These are phyloP conservation scores for Seriola dumerili DNA, from an alignment of 2,113 vertebrate species.

Conservation along the genomic window DNA sequence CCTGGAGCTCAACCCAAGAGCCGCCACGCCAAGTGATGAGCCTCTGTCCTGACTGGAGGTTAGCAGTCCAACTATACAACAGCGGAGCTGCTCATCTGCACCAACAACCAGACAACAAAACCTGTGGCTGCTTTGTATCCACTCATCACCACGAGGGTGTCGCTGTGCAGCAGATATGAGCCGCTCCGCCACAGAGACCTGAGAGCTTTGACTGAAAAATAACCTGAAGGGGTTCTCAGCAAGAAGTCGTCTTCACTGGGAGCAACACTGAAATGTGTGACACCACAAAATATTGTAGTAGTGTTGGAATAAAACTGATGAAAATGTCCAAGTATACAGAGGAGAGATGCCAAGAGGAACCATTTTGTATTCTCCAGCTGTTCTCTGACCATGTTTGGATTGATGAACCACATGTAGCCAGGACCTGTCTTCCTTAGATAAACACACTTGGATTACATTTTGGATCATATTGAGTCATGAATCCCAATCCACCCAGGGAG, in stretches of 20 bases:
- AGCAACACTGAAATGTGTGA: background rate
- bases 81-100: slow-evolving; percentile 23
- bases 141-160: background rate
- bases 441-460: background rate
- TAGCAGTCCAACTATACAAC: background rate
- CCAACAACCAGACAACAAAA: background rate
- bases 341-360: background rate
- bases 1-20: slow-evolving; percentile 47
- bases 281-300: background rate
- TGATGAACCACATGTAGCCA: background rate
- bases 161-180: slow-evolving; percentile 4
- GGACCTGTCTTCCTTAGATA: background rate
- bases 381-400: slow-evolving; percentile 8
- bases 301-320: too few species aligned
- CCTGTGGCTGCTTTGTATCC: background rate
- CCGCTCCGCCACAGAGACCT: background rate
- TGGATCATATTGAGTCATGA: background rate
- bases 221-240: background rate
- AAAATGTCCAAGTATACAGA: background rate
- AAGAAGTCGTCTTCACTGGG: background rate
- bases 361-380: background rate
- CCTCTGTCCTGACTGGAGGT: slow-evolving; percentile 9
- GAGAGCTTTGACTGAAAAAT: background rate
- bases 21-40: slow-evolving; percentile 60
- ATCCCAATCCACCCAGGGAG: background rate